A percentile compares a stretch with the other conserved stretches of the same genome.
Evolutionary conservation across 2,797 vertebrate species (phyloP).

Genomic region (Platalea minor): DNA sequence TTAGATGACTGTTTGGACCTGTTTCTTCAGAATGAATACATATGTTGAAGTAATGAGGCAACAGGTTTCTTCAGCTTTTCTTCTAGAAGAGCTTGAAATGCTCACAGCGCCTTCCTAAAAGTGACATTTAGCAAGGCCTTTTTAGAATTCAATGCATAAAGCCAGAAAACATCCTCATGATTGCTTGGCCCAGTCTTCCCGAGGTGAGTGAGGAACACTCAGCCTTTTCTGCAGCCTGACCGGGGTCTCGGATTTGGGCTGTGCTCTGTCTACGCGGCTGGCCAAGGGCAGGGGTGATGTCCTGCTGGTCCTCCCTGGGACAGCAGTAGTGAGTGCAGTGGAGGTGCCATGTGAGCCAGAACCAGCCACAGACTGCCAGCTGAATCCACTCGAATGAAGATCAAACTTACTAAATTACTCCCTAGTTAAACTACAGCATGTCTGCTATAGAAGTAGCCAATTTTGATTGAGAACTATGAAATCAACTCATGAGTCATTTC

Average conservation of each 20-base stretch:
- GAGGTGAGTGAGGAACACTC: not conserved
- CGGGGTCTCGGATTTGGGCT: rapidly evolving
- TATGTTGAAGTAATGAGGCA: not conserved
- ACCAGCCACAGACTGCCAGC: not conserved
- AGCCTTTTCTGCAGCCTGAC: rapidly evolving
- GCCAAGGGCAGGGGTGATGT: rapidly evolving
- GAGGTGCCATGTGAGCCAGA: not conserved
- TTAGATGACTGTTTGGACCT: not conserved
- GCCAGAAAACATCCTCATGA: not conserved
- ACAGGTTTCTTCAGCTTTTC: not conserved
- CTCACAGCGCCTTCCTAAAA: not conserved
- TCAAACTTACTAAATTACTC: not conserved
- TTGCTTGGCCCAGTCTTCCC: rapidly evolving
- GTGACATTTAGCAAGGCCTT: not conserved
- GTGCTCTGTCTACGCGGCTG: rapidly evolving
- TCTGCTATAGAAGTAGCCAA: not conserved
- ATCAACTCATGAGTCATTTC: not conserved
- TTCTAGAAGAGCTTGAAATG: not conserved
- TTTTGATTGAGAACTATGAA: not conserved
- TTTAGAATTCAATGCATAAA: not conserved
- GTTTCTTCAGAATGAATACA: not conserved
- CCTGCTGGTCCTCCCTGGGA: not conserved
- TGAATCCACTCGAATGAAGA: rapidly evolving
- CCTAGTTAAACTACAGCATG: rapidly evolving
- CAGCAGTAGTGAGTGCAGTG: rapidly evolving